Conservation (phyloP, 92 coral and sea anemone genomes). For the Bergia sp. region DNA sequence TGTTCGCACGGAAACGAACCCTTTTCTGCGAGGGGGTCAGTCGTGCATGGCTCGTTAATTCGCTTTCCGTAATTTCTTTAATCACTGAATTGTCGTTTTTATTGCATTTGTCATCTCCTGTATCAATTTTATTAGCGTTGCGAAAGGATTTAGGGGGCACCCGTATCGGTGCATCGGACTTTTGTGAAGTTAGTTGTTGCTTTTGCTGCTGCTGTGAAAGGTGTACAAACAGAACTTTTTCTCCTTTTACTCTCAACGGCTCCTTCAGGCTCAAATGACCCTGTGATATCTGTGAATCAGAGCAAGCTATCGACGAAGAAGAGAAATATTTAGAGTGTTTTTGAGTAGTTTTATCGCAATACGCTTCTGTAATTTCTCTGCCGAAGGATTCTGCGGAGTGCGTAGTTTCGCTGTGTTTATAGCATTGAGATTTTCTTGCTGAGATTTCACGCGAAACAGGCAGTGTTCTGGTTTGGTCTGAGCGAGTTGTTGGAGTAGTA, state of each 20-base stretch:
- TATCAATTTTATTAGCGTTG: background rate
- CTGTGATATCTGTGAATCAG: background rate
- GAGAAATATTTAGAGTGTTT: background rate
- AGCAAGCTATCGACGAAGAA: background rate
- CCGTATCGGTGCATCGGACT: background rate
- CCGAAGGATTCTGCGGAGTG: background rate
- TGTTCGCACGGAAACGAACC: constrained; percentile 5
- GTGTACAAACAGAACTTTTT: background rate
- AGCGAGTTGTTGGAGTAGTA: background rate
- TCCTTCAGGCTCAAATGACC: background rate
- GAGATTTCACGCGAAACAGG: background rate
- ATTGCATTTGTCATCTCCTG: background rate
- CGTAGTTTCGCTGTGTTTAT: background rate
- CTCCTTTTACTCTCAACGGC: background rate
- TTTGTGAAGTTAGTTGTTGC: background rate
- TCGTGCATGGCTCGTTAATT: background rate
- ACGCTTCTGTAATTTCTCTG: background rate
- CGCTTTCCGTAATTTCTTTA: background rate
- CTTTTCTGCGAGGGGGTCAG: background rate
- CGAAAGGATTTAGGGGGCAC: background rate
- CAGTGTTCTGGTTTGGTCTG: background rate
- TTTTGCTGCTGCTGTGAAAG: background rate
- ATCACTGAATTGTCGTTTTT: background rate
- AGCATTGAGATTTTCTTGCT: background rate
- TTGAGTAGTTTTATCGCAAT: background rate